Conservation (phyloP, 2,113 vertebrate genomes). For the Coryphaenoides rupestris region DNA sequence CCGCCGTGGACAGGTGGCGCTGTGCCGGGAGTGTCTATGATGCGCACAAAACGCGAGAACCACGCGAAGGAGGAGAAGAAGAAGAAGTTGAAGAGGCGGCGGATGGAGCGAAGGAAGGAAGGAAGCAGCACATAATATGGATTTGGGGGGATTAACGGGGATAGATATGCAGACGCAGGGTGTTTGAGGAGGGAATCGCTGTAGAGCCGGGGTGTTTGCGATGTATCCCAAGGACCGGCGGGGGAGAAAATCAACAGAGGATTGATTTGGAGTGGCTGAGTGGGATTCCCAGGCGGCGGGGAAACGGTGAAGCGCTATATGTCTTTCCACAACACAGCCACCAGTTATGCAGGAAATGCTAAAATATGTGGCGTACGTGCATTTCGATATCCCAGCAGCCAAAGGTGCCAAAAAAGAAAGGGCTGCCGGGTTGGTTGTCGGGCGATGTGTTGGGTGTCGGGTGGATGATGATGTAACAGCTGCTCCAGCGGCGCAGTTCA, state of each 20-base stretch:
- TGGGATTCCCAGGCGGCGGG: background rate
- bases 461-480: constrained; percentile 1
- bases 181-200: background rate
- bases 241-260: background rate
- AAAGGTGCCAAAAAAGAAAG: background rate
- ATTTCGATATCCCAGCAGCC: constrained; percentile 14
- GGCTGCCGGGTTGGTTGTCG: too few relatives aligned
- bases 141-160: background rate
- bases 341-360: background rate
- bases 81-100: too few relatives aligned
- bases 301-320: background rate
- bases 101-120: background rate
- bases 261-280: background rate
- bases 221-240: too few relatives aligned
- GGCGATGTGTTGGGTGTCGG: too few relatives aligned
- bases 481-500: background rate
- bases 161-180: background rate
- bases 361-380: constrained; percentile 8
- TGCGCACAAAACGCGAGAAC: constrained; percentile 10
- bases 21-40: constrained; percentile 91
- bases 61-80: too few relatives aligned
- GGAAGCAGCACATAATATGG: background rate
- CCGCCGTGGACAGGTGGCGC: constrained; percentile 86
- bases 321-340: background rate
- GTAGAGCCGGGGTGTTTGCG: too few relatives aligned